These are phyloP conservation scores for Noctua janthina DNA, from an alignment of 2,888 invertebrate genomes.

Conservation along the genomic window DNA sequence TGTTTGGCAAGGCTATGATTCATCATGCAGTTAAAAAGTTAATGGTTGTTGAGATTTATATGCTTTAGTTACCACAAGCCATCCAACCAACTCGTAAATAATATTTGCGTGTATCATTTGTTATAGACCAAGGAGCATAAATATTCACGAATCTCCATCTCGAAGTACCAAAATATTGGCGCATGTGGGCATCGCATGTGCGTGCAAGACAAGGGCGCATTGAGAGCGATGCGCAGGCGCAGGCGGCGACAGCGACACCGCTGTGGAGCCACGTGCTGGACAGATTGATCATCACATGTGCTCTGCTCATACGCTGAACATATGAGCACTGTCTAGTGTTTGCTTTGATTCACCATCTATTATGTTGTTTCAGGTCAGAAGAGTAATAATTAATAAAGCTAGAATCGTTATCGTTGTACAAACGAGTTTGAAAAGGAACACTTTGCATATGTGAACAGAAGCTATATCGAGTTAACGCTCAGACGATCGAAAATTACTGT, in stretches of 20 bases:
- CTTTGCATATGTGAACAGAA: neutral
- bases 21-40: conserved; percentile 56
- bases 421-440: neutral
- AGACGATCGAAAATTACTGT: neutral
- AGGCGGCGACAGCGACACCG: conserved; percentile 72
- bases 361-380: conserved; percentile 49
- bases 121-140: conserved; percentile 39
- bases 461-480: neutral
- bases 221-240: conserved; percentile 70
- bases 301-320: conserved; percentile 47
- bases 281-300: conserved; percentile 80
- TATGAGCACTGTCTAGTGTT: conserved; percentile 63
- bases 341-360: conserved; percentile 64
- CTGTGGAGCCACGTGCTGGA: conserved; percentile 81
- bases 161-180: conserved; percentile 65
- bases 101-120: conserved; percentile 43
- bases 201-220: conserved; percentile 82
- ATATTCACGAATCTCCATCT: conserved; percentile 10
- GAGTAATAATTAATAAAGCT: conserved; percentile 33
- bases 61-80: conserved; percentile 23
- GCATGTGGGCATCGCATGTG: conserved; percentile 85
- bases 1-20: conserved; percentile 55
- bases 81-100: conserved; percentile 43
- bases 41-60: conserved; percentile 49
- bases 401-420: neutral